Evolutionary conservation across 92 coral and sea anemone species (phyloP).

Genomic region (Epizoanthus illoricatus): DNA sequence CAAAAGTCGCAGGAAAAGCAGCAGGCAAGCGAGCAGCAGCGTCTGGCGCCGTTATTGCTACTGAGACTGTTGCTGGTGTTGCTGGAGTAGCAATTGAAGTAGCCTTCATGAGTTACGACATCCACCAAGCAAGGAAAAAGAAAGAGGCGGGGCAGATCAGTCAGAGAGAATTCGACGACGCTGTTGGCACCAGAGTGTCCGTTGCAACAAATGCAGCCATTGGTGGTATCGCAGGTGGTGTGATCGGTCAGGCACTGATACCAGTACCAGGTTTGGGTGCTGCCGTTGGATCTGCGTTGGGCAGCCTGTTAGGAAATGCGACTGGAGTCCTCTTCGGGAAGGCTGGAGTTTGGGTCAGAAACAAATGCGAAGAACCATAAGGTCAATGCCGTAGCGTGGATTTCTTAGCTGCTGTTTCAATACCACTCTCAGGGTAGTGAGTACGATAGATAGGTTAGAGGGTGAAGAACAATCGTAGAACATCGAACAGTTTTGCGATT

Average conservation of each 20-base stretch:
- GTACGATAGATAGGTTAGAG: too few species aligned
- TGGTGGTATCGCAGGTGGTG: conserved; percentile 41
- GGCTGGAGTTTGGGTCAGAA: conserved; percentile 14
- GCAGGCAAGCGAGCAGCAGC: not conserved
- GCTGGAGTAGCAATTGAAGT: conserved; percentile 33
- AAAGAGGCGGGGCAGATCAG: conserved; percentile 29
- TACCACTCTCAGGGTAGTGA: too few species aligned
- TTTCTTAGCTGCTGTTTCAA: too few species aligned
- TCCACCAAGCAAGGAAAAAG: conserved; percentile 35
- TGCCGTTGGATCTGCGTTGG: conserved; percentile 35
- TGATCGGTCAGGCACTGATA: conserved; percentile 28
- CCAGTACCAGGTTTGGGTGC: conserved; percentile 38
- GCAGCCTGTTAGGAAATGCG: conserved; percentile 35
- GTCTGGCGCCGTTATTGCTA: not conserved
- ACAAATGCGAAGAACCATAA: not conserved
- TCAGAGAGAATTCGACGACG: conserved; percentile 34
- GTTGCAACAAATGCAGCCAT: conserved; percentile 30
- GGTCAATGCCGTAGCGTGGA: too few species aligned
- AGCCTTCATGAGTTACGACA: conserved; percentile 38
- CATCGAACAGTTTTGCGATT: too few species aligned
- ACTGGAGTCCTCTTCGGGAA: conserved; percentile 33
- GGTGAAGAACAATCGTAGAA: too few species aligned
- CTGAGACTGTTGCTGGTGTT: too few species aligned
- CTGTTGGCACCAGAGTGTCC: conserved; percentile 42
- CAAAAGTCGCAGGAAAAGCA: conserved; percentile 33